Conservation (phyloP, 2,797 vertebrate species). For the Anisognathus igniventris region DNA sequence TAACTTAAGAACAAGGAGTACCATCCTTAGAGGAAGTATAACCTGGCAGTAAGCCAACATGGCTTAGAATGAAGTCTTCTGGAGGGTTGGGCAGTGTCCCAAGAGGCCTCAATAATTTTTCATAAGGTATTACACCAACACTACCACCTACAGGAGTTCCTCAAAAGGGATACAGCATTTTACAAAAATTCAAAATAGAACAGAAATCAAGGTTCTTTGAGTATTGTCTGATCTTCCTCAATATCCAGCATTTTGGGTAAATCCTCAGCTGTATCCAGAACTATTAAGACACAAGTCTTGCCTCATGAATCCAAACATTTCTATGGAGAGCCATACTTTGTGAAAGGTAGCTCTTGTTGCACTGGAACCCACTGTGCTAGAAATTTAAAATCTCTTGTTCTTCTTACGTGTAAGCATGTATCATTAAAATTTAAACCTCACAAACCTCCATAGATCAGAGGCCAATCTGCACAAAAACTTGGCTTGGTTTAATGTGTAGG, state of each 20-base stretch:
- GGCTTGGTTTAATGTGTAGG: no score
- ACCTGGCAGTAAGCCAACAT: neutral
- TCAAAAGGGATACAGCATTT: neutral
- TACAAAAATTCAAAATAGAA: neutral
- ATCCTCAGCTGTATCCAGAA: neutral
- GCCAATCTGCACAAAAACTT: neutral
- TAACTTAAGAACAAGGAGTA: neutral
- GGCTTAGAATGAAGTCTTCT: neutral
- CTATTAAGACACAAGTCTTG: neutral
- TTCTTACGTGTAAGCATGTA: neutral
- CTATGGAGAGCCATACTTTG: neutral
- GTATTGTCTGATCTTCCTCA: neutral
- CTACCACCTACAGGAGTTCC: conserved; percentile 39
- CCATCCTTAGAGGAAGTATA: neutral
- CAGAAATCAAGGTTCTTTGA: neutral
- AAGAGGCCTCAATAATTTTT: neutral
- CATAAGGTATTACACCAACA: neutral
- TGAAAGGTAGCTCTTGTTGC: neutral
- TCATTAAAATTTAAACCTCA: neutral
- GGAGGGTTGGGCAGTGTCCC: neutral
- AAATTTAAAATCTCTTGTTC: neutral
- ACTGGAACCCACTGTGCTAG: neutral
- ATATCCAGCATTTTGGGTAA: neutral
- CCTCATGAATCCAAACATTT: neutral
- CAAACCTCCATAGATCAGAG: neutral